phyloP scores from a whole-genome alignment of 2,888 invertebrate genomes.

The Phortica okadai region DNA sequence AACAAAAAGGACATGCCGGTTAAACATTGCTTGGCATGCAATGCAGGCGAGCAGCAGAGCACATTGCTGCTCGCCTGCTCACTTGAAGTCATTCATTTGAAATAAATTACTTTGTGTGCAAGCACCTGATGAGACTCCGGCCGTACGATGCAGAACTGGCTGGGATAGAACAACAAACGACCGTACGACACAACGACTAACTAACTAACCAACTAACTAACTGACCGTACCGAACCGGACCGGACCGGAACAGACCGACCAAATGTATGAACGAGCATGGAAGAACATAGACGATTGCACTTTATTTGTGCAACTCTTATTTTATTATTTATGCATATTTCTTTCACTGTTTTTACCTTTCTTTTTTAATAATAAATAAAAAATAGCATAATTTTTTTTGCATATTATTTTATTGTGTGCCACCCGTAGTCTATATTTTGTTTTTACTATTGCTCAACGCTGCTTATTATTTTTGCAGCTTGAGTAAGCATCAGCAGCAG shows the following conservation, averaged over 20 bases:
- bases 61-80: slow-evolving; percentile 4
- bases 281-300: slow-evolving; percentile 4
- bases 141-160: slow-evolving; percentile 32
- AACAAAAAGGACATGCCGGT: background rate
- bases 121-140: slow-evolving; percentile 65
- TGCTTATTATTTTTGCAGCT: slow-evolving; percentile 7
- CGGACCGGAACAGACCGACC: slow-evolving; percentile 5
- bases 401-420: slow-evolving; percentile 21
- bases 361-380: slow-evolving; percentile 25
- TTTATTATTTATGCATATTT: slow-evolving; percentile 18
- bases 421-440: slow-evolving; percentile 5
- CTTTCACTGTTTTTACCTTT: slow-evolving; percentile 32
- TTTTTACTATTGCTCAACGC: slow-evolving; percentile 24
- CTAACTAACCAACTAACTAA: slow-evolving; percentile 36
- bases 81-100: slow-evolving; percentile 63
- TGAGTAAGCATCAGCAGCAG: background rate
- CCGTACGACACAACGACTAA: too few species aligned
- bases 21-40: background rate
- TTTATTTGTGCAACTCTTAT: slow-evolving; percentile 32
- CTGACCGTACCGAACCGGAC: background rate
- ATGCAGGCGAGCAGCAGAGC: background rate
- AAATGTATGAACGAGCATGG: slow-evolving; percentile 12
- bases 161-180: slow-evolving; percentile 36
- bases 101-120: slow-evolving; percentile 67
- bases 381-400: slow-evolving; percentile 27